A percentile compares a stretch with the other conserved stretches of the same genome.
Evolutionary conservation across 2,113 vertebrate genomes (phyloP).

Genomic region (Turdus rufiventris): DNA sequence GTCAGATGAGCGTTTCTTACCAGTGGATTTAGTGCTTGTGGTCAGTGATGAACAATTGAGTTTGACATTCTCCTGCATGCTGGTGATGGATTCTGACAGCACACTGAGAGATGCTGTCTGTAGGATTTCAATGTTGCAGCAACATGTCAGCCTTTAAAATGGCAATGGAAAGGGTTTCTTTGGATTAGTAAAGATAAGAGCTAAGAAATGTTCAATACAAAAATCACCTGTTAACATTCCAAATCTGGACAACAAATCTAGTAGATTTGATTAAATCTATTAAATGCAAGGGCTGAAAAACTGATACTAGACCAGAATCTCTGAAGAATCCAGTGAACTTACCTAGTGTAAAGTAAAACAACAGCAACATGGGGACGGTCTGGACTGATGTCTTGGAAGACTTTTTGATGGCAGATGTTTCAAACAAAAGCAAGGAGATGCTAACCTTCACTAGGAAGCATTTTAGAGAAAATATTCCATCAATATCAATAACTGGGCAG

Average conservation of each 20-base stretch:
- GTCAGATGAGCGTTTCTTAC: accelerated
- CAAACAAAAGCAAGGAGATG: background rate
- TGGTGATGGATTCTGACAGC: background rate
- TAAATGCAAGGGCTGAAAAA: background rate
- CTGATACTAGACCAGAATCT: background rate
- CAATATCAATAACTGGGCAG: background rate
- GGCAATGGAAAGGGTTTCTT: background rate
- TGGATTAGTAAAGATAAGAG: background rate
- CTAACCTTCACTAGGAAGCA: background rate
- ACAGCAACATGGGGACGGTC: background rate
- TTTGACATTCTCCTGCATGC: background rate
- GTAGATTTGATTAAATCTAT: background rate
- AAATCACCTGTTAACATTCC: background rate
- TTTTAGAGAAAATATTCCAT: background rate
- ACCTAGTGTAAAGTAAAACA: background rate
- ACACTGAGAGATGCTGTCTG: accelerated
- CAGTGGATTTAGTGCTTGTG: background rate
- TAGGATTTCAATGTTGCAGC: background rate
- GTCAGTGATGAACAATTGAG: background rate
- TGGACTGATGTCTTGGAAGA: background rate
- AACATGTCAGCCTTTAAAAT: background rate
- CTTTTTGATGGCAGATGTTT: background rate
- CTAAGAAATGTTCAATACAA: background rate
- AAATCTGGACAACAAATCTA: background rate
- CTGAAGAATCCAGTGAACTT: background rate